Percentiles rank a stretch among this genome's conserved stretches.
Conservation (phyloP, 2,797 vertebrate genomes). For the Somateria mollissima region DNA sequence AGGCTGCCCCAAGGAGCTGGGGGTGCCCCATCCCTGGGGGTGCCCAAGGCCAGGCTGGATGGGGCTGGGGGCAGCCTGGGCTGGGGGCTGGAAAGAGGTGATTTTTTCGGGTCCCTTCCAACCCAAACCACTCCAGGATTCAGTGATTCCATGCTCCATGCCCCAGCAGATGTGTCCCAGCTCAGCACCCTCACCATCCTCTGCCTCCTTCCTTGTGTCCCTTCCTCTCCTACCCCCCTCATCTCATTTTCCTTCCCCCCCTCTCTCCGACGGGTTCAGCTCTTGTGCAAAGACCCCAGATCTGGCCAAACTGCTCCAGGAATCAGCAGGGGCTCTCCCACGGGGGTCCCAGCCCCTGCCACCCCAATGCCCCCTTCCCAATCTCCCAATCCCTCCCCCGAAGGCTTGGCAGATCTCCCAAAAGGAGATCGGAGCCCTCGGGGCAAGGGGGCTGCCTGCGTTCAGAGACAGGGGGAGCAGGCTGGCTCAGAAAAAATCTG, state of each 20-base stretch:
- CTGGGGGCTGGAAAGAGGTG: no score
- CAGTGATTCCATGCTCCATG: no score
- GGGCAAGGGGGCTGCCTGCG: neutral
- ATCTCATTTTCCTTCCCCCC: neutral
- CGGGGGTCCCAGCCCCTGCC: neutral
- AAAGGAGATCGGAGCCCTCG: neutral
- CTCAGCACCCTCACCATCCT: neutral
- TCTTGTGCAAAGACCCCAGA: neutral
- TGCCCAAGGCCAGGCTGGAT: no score
- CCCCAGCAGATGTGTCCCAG: neutral
- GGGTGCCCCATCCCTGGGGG: no score
- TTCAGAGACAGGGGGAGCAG: neutral
- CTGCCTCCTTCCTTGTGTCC: neutral
- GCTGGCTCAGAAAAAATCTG: neutral
- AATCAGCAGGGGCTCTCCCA: neutral
- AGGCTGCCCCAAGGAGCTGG: no score
- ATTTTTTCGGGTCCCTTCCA: no score
- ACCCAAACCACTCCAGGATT: no score
- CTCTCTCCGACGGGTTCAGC: neutral
- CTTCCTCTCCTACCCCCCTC: neutral
- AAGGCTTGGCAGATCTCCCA: neutral
- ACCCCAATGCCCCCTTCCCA: no score
- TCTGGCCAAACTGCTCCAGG: neutral
- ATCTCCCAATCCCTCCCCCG: no score
- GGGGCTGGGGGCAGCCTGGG: no score